Conservation (phyloP, 2,113 vertebrate genomes). For the Ceratotherium simum region DNA sequence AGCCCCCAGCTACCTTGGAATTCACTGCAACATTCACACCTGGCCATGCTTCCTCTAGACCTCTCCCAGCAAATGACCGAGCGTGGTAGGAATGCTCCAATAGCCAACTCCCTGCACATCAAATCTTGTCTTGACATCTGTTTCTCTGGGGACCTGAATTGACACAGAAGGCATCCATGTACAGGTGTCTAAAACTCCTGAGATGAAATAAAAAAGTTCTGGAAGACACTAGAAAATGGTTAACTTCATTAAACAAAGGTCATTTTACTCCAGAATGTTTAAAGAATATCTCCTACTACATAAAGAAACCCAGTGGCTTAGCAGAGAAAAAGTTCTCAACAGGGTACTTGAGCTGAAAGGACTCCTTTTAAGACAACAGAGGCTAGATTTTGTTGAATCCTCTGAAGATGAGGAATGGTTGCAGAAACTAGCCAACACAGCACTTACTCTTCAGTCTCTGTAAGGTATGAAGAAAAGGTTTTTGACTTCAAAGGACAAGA, state of each 20-base stretch:
- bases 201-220: not conserved
- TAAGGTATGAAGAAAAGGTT: conserved; percentile 7
- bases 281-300: not conserved
- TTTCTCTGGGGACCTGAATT: not conserved
- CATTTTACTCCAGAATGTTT: conserved; percentile 12
- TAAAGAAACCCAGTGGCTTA: conserved; percentile 40
- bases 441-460: not conserved
- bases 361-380: not conserved
- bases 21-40: not conserved
- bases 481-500: conserved; percentile 38
- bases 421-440: not conserved
- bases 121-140: not conserved
- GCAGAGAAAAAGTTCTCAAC: conserved; percentile 13
- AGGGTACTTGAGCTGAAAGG: not conserved
- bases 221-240: not conserved
- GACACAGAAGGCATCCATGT: not conserved
- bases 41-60: not conserved
- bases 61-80: not conserved
- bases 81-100: not conserved
- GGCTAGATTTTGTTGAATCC: not conserved
- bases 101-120: not conserved
- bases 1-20: not conserved
- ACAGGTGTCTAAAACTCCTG: not conserved
- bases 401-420: conserved; percentile 19
- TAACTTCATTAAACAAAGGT: conserved; percentile 36